phyloP scores from a whole-genome alignment of 2,888 invertebrate genomes.

The Galeopsomyia nigrocyanea region DNA sequence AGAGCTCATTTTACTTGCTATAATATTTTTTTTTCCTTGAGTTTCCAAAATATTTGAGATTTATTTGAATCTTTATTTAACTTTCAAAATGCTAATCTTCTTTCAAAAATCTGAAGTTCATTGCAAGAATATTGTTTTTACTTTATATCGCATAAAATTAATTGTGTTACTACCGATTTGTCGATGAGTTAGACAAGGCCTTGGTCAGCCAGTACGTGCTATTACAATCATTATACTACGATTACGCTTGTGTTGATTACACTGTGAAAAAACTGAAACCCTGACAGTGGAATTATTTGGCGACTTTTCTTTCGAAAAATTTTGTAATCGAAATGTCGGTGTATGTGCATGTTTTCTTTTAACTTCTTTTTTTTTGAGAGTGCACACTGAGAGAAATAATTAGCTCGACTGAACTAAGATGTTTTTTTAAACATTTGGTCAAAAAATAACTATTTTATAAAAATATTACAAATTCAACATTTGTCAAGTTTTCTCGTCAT shows the following conservation, averaged over 20 bases:
- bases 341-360: not conserved
- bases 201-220: conserved; percentile 13
- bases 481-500: too few relatives aligned
- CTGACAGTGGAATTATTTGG: conserved; percentile 21
- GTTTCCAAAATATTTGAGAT: not conserved
- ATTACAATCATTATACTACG: conserved; percentile 25
- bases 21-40: not conserved
- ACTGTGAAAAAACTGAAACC: conserved; percentile 17
- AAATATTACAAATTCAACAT: conserved; percentile 15
- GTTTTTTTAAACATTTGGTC: not conserved
- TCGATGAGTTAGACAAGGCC: conserved; percentile 32
- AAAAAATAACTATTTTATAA: conserved; percentile 20
- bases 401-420: not conserved
- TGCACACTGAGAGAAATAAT: conserved; percentile 42
- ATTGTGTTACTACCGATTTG: conserved; percentile 41
- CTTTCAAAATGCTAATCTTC: too few relatives aligned
- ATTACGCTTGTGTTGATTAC: conserved; percentile 14
- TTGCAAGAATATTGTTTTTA: conserved; percentile 1
- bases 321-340: conserved; percentile 20
- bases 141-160: conserved; percentile 24
- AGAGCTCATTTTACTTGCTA: not conserved
- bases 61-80: not conserved
- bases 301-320: conserved; percentile 7
- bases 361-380: too few relatives aligned
- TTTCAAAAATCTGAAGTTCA: too few relatives aligned